phyloP scores from a whole-genome alignment of 1,140 invertebrate genomes.

The Hyles vespertilio region DNA sequence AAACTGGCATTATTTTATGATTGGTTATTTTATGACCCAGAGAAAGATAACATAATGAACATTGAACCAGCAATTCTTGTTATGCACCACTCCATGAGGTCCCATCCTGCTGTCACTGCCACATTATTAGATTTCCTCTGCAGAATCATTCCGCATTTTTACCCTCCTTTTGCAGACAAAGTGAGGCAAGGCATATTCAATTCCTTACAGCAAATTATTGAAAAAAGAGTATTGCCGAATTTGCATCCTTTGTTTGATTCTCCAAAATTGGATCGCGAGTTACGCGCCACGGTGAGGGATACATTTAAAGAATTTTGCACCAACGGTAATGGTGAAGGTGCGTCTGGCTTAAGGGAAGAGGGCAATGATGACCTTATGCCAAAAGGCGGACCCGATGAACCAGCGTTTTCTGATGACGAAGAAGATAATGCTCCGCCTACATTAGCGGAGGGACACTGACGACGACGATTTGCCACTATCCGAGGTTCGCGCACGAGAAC shows the following conservation, averaged over 20 bases:
- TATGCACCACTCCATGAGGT: constrained; percentile 97
- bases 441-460: constrained; percentile 87
- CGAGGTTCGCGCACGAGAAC: constrained; percentile 77
- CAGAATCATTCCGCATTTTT: constrained; percentile 96
- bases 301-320: constrained; percentile 94
- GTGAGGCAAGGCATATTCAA: constrained; percentile 93
- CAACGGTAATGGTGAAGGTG: constrained; percentile 73
- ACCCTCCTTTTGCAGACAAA: constrained; percentile 88
- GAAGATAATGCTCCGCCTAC: constrained; percentile 77
- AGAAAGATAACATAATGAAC: constrained; percentile 99
- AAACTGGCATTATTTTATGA: constrained; percentile 98
- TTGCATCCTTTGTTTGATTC: constrained; percentile 95
- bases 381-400: constrained; percentile 76
- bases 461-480: constrained; percentile 90
- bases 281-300: constrained; percentile 89
- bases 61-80: constrained; percentile 99
- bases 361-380: constrained; percentile 67
- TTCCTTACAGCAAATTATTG: constrained; percentile 94
- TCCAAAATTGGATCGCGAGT: constrained; percentile 92
- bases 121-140: constrained; percentile 97
- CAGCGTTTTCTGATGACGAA: constrained; percentile 89
- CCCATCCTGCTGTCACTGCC: constrained; percentile 96
- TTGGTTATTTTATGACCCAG: constrained; percentile 97
- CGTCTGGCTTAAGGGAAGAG: constrained; percentile 69
- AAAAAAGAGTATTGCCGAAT: constrained; percentile 94